Percentiles rank a stretch among this genome's conserved stretches.
Conservation (phyloP, 2,888 invertebrate genomes). For the Acrobasis suavella region DNA sequence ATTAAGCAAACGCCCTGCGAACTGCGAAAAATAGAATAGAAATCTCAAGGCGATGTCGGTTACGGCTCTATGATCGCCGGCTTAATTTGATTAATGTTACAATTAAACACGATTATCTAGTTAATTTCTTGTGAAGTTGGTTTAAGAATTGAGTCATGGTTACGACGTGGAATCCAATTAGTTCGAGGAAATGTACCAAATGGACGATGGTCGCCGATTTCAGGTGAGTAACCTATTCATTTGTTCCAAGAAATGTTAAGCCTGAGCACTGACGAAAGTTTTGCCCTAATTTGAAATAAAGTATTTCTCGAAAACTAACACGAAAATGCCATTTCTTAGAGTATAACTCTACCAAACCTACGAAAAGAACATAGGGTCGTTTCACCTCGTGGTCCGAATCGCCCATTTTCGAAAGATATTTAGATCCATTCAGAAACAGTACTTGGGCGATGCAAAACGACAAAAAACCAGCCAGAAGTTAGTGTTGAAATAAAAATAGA, state of each 20-base stretch:
- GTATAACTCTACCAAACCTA: too few relatives aligned
- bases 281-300: too few relatives aligned
- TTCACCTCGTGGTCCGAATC: too few relatives aligned
- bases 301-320: too few relatives aligned
- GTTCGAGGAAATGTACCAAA: slow-evolving; percentile 12
- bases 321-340: too few relatives aligned
- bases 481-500: too few relatives aligned
- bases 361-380: too few relatives aligned
- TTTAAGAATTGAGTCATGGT: slow-evolving; percentile 38
- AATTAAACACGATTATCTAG: slow-evolving; percentile 61
- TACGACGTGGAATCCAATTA: slow-evolving; percentile 25
- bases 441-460: too few relatives aligned
- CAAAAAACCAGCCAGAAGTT: too few relatives aligned
- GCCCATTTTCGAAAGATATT: too few relatives aligned
- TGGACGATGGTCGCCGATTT: slow-evolving; percentile 14
- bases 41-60: slow-evolving; percentile 69
- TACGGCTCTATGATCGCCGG: slow-evolving; percentile 60
- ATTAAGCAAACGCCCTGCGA: slow-evolving; percentile 62
- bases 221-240: slow-evolving; percentile 1
- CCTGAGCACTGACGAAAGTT: too few relatives aligned
- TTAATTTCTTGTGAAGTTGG: slow-evolving; percentile 54
- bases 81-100: slow-evolving; percentile 58
- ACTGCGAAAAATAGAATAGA: slow-evolving; percentile 63
- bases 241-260: not conserved
- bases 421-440: too few relatives aligned